Evolutionary conservation across 37 sponge, comb jelly and placozoan species (phyloP), one percentile per base, ranked within the genome.

Genomic region (Crambe crambe): DNA sequence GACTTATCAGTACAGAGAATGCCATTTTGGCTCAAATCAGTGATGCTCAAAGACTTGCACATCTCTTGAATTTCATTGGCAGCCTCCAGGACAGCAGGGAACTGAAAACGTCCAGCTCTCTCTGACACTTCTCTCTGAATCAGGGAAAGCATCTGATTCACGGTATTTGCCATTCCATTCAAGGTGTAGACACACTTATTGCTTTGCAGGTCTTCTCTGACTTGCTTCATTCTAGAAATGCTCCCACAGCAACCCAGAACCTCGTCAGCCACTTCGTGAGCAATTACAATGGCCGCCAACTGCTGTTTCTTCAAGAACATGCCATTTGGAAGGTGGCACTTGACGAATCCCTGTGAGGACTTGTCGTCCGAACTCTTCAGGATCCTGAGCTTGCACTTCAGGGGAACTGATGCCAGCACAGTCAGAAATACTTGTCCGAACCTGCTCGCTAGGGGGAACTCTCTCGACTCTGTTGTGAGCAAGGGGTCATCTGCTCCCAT

Each of bases 361-460:
- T 56, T 34, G 3, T 41, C 37, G 15, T 68, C 51, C 47, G 54
- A 9, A 21, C 37, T 72, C 58, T 40, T 69, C 22, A 86, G 56
- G 10, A 83, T 68, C 6, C 44, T 35, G 29, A 91, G 64, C 43
- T 91, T 91, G 1, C 54, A 37, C 31, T 15, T 21, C 0, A 91
- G 74, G 26, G 94, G 87, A 2, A 93, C 40, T 10, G 84, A 80
- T 41, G 34, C 73, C 37, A 89, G 47, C 0, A 76, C 72, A 27
- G 82, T 64, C 27, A 87, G 73, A 60, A 80, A 86, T 9, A 75
- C 76, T 74, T 95, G 95, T 1, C 86, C 95, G 81, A 88, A 95
- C 58, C 91, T 77, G 68, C 89, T 86, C 10, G 72, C 95, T 3
- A 95, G 75, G 18, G 95, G 95, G 15, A 95, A 37, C 42, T 94